Evolutionary conservation across 2,797 vertebrate species (phyloP).

Genomic region (Schizopygopsis malacanthus): DNA sequence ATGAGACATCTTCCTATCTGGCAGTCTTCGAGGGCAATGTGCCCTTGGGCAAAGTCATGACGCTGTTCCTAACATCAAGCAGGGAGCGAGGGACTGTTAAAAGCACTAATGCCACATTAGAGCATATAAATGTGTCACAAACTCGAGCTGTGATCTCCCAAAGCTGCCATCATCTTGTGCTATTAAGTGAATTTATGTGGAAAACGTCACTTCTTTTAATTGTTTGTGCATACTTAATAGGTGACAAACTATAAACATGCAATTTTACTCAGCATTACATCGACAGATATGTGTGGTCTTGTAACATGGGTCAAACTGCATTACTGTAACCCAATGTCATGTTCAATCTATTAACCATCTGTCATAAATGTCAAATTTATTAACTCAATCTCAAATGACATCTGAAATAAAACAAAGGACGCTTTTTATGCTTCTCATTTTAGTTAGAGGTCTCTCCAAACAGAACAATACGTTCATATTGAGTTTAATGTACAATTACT

Average conservation of each 20-base stretch:
- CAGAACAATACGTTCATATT: background rate
- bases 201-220: conserved; percentile 28
- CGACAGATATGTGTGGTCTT: background rate
- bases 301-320: background rate
- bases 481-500: background rate
- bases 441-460: background rate
- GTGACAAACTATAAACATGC: conserved; percentile 4
- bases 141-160: conserved; percentile 11
- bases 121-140: conserved; percentile 36
- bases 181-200: conserved; percentile 44
- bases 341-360: background rate
- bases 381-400: conserved; percentile 9
- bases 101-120: conserved; percentile 32
- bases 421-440: background rate
- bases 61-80: conserved; percentile 8
- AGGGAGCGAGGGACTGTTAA: conserved; percentile 28
- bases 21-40: background rate
- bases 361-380: background rate
- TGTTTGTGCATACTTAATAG: conserved; percentile 34
- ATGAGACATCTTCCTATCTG: background rate
- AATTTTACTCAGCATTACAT: background rate
- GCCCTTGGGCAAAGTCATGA: conserved; percentile 41
- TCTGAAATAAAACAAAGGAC: background rate
- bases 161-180: conserved; percentile 32
- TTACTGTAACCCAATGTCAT: background rate